Base-by-base conservation (phyloP, 2,888 invertebrate species). In the Calameuta pallipes region DNA sequence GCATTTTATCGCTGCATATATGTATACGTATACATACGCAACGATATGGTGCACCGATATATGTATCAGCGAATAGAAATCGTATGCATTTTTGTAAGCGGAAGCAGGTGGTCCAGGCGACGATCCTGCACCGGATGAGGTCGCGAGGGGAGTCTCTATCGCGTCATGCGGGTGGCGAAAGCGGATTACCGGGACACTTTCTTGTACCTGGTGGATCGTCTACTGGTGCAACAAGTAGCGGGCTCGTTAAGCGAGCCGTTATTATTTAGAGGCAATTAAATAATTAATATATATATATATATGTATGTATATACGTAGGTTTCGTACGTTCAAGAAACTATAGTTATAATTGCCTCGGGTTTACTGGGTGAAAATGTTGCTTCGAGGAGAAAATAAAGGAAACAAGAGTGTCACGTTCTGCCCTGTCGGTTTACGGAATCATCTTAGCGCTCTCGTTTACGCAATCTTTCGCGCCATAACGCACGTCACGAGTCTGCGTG, bases 401-500 rank as follows among this genome's bases (percentile, higher is more conserved):
- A 56, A 6, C 23, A 56, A 6, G 23, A 23, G 56, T 56, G 56
- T 56, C 56, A 2, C 23, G 9, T 56, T 56, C 6, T 56, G 9
- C 11, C 11, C 9, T 30, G 23, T 71, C 71, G 6, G n/a, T 71
- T n/a, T 3, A 9, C 34, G 13, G 23, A 9, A 30, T 33, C 30
- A 2, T 71, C 71, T 13, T 11, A 3, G 34, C 31, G 30, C 34
- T 6, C 34, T 33, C 30, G 15, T 34, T 71, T 3, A 11, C 71
- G 71, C 23, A 13, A 30, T 71, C 31, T 13, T 9, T 31, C 31
- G 34, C 11, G 30, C 34, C 30, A 6, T 9, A 71, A 6, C 31
- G 13, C 31, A 3, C 31, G 71, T 33, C 23, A 3, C 78, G 84
- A 80, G 79, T 71, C 75, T 76, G 37, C 30, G 9, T 31, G 69